These are phyloP conservation scores for Microchrysa polita DNA, from an alignment of 2,888 invertebrate genomes.

Conservation along the genomic window DNA sequence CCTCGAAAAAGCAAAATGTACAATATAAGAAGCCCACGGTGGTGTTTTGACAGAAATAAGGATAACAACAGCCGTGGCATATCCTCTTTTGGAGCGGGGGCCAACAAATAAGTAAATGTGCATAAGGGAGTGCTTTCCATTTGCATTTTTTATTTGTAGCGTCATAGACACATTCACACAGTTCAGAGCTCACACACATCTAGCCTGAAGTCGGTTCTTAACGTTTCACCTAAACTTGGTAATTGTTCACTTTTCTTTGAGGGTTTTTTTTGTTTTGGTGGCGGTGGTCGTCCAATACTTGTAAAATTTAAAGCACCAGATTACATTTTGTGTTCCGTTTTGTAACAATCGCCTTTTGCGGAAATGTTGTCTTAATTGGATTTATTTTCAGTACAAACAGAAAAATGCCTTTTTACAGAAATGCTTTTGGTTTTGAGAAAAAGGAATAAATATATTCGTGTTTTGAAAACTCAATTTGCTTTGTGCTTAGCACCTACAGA, in stretches of 20 bases:
- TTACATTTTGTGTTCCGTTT: not conserved
- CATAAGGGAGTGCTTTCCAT: slow-evolving; percentile 18
- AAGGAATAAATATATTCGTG: too few relatives aligned
- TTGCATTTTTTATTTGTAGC: slow-evolving; percentile 11
- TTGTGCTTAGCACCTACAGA: too few relatives aligned
- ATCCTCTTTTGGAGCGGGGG: slow-evolving; percentile 37
- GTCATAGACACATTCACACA: too few relatives aligned
- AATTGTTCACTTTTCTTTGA: slow-evolving; percentile 41
- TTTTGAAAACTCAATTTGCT: too few relatives aligned
- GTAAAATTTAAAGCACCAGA: slow-evolving; percentile 19
- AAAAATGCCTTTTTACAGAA: not conserved
- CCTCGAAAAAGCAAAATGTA: slow-evolving; percentile 22
- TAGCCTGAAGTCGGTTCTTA: slow-evolving; percentile 22
- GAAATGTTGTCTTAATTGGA: slow-evolving; percentile 37
- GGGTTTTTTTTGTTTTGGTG: not conserved
- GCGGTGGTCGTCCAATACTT: too few relatives aligned
- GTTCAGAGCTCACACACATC: too few relatives aligned
- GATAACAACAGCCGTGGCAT: slow-evolving; percentile 22
- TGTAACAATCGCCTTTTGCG: slow-evolving; percentile 15
- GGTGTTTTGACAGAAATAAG: slow-evolving; percentile 7
- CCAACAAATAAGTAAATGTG: slow-evolving; percentile 37
- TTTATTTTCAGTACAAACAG: slow-evolving; percentile 9
- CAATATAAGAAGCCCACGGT: slow-evolving; percentile 22
- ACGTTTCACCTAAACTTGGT: slow-evolving; percentile 33
- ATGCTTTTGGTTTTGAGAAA: not conserved